Conservation (phyloP, 2,797 vertebrate genomes). For the Emys orbicularis region DNA sequence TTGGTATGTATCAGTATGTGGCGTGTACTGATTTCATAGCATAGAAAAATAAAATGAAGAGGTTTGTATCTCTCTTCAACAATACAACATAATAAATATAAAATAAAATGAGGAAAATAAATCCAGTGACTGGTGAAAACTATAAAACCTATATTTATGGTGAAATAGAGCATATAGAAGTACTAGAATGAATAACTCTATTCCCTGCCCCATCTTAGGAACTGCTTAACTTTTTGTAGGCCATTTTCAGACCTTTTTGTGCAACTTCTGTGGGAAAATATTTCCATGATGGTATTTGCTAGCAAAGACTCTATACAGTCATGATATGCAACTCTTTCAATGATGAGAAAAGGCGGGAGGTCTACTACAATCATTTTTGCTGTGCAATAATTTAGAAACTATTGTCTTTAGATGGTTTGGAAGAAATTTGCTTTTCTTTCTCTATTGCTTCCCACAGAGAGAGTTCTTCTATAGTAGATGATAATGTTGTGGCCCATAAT, state of each 20-base stretch:
- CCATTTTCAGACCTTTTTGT: neutral
- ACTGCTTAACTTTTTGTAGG: neutral
- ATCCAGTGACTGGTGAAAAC: neutral
- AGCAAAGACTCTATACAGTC: neutral
- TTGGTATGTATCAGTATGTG: neutral
- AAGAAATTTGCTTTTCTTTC: slow-evolving; percentile 10
- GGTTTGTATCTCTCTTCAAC: neutral
- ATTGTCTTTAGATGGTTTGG: neutral
- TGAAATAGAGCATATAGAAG: neutral
- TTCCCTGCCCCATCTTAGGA: neutral
- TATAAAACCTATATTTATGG: neutral
- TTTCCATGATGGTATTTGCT: neutral
- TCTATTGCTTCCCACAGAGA: neutral
- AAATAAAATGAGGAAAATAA: neutral
- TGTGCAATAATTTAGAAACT: slow-evolving; percentile 9
- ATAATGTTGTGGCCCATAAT: neutral
- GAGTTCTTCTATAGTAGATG: neutral
- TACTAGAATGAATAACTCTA: neutral
- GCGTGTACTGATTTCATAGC: neutral
- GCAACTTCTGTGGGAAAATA: neutral
- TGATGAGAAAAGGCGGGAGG: slow-evolving; percentile 7
- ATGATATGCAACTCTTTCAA: neutral
- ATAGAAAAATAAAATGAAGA: neutral
- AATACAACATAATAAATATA: neutral
- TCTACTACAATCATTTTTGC: neutral